Conservation (phyloP, 2,797 vertebrate genomes). For the Sphenopsis melanotis region DNA sequence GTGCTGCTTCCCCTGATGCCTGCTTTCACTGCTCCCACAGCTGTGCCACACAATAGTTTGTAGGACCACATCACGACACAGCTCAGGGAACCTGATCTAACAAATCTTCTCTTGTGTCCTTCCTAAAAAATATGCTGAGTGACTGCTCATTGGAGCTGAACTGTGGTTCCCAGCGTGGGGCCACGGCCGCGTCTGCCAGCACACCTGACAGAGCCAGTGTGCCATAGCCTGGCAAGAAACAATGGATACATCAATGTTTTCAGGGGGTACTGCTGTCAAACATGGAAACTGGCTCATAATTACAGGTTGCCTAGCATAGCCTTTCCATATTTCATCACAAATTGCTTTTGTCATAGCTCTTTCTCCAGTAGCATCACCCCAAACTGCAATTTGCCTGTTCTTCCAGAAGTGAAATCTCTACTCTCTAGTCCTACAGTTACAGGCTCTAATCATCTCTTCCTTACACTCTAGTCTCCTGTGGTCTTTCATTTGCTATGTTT, state of each 20-base stretch:
- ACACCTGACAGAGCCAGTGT: slow-evolving; percentile 18
- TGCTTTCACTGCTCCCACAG: neutral
- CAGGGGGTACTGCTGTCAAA: neutral
- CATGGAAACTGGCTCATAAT: neutral
- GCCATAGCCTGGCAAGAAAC: neutral
- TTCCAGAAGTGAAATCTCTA: neutral
- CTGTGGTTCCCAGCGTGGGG: neutral
- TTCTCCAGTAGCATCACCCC: neutral
- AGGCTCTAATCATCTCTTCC: neutral
- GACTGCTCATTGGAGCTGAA: neutral
- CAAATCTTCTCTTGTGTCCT: neutral
- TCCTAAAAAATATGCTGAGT: neutral
- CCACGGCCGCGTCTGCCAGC: neutral
- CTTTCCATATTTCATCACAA: slow-evolving; percentile 2
- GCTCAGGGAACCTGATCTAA: neutral
- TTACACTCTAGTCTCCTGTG: neutral
- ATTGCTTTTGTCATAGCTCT: neutral
- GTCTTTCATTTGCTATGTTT: neutral
- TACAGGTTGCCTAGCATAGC: slow-evolving; percentile 14
- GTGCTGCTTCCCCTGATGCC: neutral
- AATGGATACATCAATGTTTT: neutral
- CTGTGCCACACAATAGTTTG: neutral
- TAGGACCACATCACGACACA: rapidly evolving
- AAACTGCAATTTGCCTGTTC: neutral
- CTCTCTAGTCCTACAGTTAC: neutral